phyloP scores from a whole-genome alignment of 1,140 invertebrate genomes.

The Gryon sp. region DNA sequence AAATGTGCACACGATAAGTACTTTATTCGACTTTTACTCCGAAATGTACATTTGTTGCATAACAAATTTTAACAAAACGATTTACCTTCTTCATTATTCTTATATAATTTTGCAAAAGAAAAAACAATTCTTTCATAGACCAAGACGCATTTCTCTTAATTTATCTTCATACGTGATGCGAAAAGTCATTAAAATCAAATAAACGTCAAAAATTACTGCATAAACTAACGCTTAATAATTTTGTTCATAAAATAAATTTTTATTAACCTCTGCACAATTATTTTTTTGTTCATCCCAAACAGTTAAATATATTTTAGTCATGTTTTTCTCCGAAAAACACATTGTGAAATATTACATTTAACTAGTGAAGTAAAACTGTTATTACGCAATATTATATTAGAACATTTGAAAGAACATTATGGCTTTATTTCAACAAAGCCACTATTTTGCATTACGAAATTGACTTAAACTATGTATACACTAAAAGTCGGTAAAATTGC shows the following conservation, averaged over 20 bases:
- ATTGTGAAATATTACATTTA: no score
- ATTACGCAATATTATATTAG: no score
- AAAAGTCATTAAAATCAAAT: constrained; percentile 5
- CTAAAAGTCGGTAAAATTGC: no score
- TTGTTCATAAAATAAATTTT: not conserved
- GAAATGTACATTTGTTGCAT: constrained; percentile 19
- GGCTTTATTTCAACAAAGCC: no score
- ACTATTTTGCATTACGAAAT: no score
- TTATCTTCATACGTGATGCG: constrained; percentile 20
- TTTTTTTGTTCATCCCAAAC: no score
- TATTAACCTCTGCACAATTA: not conserved
- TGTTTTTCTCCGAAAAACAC: no score
- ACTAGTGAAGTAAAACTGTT: no score
- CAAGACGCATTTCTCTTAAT: constrained; percentile 19
- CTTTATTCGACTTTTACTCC: constrained; percentile 9
- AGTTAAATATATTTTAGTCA: no score
- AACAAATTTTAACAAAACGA: constrained; percentile 37
- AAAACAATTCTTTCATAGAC: not conserved
- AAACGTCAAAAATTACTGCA: not conserved
- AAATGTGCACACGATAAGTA: not conserved
- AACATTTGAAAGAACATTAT: no score
- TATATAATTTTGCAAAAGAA: constrained; percentile 40
- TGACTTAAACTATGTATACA: no score
- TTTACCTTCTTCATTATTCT: constrained; percentile 15
- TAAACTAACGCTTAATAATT: not conserved